These are phyloP conservation scores for Peromyscus leucopus DNA, from an alignment of 2,113 vertebrate species.

Conservation along the genomic window DNA sequence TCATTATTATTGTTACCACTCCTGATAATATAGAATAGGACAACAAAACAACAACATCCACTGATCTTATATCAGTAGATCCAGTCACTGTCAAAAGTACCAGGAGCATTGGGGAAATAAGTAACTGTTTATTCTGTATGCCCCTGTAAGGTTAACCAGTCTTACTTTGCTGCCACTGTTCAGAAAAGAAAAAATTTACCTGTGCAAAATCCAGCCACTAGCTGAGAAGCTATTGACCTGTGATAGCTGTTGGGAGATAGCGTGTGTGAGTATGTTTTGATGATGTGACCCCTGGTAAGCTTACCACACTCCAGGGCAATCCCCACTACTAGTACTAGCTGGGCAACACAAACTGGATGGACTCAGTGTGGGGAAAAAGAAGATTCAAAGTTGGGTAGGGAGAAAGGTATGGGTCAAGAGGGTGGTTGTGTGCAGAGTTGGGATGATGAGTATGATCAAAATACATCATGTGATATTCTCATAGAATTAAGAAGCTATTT, in stretches of 20 bases:
- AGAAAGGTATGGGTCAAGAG: not conserved
- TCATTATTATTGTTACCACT: not conserved
- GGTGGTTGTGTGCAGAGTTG: not conserved
- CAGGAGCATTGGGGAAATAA: not conserved
- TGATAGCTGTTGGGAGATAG: no score
- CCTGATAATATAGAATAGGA: not conserved
- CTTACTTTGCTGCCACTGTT: slow-evolving; percentile 36
- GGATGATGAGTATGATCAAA: not conserved
- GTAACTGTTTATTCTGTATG: not conserved
- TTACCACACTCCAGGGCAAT: not conserved
- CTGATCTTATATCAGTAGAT: not conserved
- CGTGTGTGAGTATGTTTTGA: no score
- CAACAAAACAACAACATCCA: not conserved
- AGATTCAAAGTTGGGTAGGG: not conserved
- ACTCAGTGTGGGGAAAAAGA: not conserved
- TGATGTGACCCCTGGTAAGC: not conserved
- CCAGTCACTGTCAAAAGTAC: rapidly evolving
- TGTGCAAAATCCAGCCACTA: not conserved
- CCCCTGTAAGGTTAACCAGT: not conserved
- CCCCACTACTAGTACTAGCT: not conserved
- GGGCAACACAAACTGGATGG: not conserved
- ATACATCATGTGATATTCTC: not conserved
- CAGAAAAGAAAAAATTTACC: slow-evolving; percentile 10
- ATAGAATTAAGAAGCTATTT: not conserved
- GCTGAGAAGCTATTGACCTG: not conserved